phyloP scores from a whole-genome alignment of 2,888 invertebrate genomes.

The Dorcus parallelipipedus region DNA sequence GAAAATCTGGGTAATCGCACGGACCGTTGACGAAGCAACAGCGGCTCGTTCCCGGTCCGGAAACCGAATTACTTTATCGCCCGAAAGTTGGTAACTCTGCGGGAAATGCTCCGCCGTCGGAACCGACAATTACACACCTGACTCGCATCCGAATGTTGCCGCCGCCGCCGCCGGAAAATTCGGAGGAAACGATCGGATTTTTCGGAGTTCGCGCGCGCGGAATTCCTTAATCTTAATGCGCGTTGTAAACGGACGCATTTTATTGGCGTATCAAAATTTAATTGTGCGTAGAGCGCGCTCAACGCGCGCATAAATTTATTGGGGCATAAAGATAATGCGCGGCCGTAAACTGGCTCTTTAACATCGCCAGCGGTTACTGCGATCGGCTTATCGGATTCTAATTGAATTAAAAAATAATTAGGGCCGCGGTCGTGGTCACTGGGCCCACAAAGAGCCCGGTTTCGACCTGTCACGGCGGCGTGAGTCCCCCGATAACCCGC shows the following conservation, averaged over 20 bases:
- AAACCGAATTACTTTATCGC: slow-evolving; percentile 28
- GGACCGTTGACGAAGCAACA: slow-evolving; percentile 5
- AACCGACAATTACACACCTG: slow-evolving; percentile 16
- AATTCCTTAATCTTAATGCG: slow-evolving; percentile 8
- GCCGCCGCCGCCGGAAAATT: not conserved
- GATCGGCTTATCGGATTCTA: slow-evolving; percentile 29
- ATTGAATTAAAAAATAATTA: slow-evolving; percentile 23
- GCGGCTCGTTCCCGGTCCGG: slow-evolving; percentile 10
- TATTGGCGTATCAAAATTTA: slow-evolving; percentile 35
- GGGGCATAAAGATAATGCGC: slow-evolving; percentile 31
- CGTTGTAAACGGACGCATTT: slow-evolving; percentile 22
- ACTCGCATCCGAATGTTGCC: slow-evolving; percentile 4
- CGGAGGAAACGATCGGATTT: no score
- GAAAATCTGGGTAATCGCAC: not conserved
- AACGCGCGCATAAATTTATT: slow-evolving; percentile 31
- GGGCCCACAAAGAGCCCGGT: not conserved
- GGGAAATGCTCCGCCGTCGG: slow-evolving; percentile 18
- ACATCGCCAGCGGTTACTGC: slow-evolving; percentile 29
- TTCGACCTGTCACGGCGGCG: not conserved
- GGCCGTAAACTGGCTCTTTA: slow-evolving; percentile 26
- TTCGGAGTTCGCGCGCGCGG: not conserved
- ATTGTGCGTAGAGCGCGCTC: slow-evolving; percentile 27
- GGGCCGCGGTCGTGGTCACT: not conserved
- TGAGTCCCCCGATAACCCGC: no score
- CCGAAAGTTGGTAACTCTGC: slow-evolving; percentile 18